Conservation (phyloP, 2,888 invertebrate species). For the Entomobrya multifasciata region DNA sequence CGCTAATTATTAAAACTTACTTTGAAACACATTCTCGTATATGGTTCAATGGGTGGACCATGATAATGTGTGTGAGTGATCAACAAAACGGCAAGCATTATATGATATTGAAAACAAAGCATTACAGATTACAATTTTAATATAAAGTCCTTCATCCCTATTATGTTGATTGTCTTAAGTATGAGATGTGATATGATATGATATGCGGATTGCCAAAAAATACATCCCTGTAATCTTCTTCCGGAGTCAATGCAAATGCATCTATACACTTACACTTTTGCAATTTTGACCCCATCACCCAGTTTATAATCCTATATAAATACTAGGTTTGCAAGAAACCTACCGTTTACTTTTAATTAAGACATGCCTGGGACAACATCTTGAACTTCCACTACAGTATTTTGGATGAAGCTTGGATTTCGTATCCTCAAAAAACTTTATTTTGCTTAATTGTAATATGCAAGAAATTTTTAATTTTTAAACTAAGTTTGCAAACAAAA, state of each 20-base stretch:
- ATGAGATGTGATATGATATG: neutral
- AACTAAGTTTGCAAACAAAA: too few species aligned
- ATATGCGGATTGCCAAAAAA: neutral
- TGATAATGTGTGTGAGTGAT: neutral
- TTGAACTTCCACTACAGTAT: neutral
- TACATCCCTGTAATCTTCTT: slow-evolving; percentile 46
- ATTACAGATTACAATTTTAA: slow-evolving; percentile 23
- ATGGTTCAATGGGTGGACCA: neutral
- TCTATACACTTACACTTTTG: neutral
- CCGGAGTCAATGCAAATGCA: slow-evolving; percentile 41
- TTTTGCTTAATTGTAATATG: too few species aligned
- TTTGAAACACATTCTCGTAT: too few species aligned
- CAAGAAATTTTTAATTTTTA: neutral
- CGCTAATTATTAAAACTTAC: slow-evolving; percentile 56
- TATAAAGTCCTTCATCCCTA: neutral
- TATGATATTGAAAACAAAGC: too few species aligned
- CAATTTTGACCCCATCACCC: slow-evolving; percentile 75
- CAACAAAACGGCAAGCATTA: neutral
- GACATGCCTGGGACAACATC: slow-evolving; percentile 28
- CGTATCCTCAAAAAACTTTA: neutral
- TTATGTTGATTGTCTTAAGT: too few species aligned
- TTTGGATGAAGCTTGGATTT: neutral
- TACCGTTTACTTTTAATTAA: slow-evolving; percentile 49
- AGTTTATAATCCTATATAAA: slow-evolving; percentile 76
- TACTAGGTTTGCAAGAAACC: slow-evolving; percentile 36